Conservation (phyloP, 2,888 invertebrate genomes). For the Neuroscelio doddi region DNA sequence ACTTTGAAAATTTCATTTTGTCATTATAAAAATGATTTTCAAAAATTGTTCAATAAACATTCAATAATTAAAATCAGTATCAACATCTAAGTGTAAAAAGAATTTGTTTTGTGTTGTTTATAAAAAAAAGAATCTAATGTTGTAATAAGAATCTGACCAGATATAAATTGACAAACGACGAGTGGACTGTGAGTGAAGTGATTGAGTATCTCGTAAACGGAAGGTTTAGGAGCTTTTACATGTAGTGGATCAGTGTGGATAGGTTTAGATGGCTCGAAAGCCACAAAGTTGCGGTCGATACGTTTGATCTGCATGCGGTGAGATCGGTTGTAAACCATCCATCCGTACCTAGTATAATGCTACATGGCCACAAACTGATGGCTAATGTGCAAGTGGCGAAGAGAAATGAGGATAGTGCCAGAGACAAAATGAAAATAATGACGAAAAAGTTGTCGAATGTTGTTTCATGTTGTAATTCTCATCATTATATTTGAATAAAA, state of each 20-base stretch:
- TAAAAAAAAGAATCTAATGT: too few species aligned
- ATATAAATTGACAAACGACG: neutral
- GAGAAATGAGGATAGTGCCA: conserved; percentile 12
- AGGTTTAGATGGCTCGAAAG: conserved; percentile 49
- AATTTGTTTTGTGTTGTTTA: too few species aligned
- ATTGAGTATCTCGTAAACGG: conserved; percentile 36
- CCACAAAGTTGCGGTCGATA: conserved; percentile 62
- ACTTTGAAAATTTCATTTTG: too few species aligned
- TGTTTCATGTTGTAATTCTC: too few species aligned
- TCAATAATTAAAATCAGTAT: too few species aligned
- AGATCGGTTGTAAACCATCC: conserved; percentile 49
- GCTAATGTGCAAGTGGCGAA: conserved; percentile 15
- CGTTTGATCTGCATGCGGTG: conserved; percentile 56
- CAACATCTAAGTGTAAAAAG: too few species aligned
- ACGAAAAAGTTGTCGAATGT: neutral
- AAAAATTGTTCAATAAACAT: too few species aligned
- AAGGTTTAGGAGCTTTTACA: conserved; percentile 31
- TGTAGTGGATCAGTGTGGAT: conserved; percentile 15
- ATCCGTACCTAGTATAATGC: conserved; percentile 46
- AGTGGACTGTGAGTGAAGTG: conserved; percentile 33
- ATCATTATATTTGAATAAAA: too few species aligned
- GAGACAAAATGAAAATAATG: conserved; percentile 24
- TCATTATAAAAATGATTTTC: too few species aligned
- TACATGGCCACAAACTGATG: conserved; percentile 38
- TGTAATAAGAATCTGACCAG: too few species aligned